Conservation (phyloP, 2,888 invertebrate species). For the Drosophila testacea region DNA sequence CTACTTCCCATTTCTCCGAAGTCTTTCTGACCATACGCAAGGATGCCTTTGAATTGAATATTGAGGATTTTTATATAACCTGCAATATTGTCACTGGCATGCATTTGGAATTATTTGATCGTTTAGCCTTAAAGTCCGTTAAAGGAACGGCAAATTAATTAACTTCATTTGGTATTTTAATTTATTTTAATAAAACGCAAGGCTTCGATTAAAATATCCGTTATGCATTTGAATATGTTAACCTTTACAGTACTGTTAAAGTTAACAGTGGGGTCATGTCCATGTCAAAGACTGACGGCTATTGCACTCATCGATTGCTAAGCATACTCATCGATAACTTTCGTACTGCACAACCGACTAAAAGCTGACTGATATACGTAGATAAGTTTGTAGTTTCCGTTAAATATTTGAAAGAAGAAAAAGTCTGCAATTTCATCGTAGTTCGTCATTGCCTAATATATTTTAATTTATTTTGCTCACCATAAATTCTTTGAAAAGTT, state of each 20-base stretch:
- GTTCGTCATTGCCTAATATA: background rate
- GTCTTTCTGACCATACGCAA: constrained; percentile 53
- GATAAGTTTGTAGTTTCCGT: background rate
- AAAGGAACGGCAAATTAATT: background rate
- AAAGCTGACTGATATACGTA: background rate
- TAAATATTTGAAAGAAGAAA: background rate
- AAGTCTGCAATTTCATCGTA: too few relatives aligned
- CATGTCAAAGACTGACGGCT: background rate
- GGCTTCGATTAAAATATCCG: background rate
- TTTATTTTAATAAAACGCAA: constrained; percentile 1
- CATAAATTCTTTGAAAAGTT: background rate
- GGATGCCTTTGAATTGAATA: constrained; percentile 63
- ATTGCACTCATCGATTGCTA: background rate
- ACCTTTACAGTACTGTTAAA: background rate
- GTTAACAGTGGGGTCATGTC: background rate
- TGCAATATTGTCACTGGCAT: constrained; percentile 43
- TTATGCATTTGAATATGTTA: background rate
- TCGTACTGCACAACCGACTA: background rate
- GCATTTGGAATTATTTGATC: constrained; percentile 37
- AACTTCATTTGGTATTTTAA: background rate
- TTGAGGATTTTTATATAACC: constrained; percentile 66
- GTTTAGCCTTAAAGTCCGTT: constrained; percentile 14
- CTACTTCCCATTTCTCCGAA: constrained; percentile 42
- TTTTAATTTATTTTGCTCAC: background rate
- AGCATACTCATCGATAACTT: background rate